Base-by-base conservation (phyloP, 2,888 invertebrate genomes). In the Synergus umbraculus region DNA sequence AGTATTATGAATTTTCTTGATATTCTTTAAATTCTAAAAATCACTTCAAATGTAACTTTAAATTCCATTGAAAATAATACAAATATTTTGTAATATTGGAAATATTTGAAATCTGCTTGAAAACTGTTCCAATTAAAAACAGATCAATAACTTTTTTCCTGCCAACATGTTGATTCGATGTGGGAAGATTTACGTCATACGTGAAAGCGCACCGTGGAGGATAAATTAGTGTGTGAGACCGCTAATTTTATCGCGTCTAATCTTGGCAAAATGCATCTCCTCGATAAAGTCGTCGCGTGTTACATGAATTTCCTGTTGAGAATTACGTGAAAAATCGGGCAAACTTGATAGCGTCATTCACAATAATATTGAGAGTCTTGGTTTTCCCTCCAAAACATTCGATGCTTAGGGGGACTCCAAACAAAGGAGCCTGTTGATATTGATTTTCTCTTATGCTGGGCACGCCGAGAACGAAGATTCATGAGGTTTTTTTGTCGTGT, bases 351-450 rank as follows among this genome's bases (percentile, higher is more conserved):
- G 66, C 79, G 63, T 78, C 79, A 80, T 78, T 82, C 76, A 83
- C 79, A 79, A 29, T 29, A 29, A 29, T 29, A 78, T 79, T 80
- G 82, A 80, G 82, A 13, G 22, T 37, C 78, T 65, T 76, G 78
- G 67, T 69, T 87, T 90, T 88, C 87, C 88, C 88, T 88, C 89
- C 88, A 88, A 90, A 89, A 89, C 84, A 82, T 77, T 78, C 77
- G 80, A 66, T 73, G 83, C 83, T 79, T 77, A 80, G 80, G 73
- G 73, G 76, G 79, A 76, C 80, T 83, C 85, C 87, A 87, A 87
- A 90, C 88, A 91, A 91, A 89, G 90, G 84, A 88, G 84, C 87
- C 86, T 83, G 85, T 87, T 85, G 85, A 87, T 91, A 91, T 91
- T 90, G 91, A 91, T 90, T 90, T 91, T 91, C 87, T 87, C 88